Base-by-base conservation (phyloP, 2,888 invertebrate species). In the Dryadula phaetusa region DNA sequence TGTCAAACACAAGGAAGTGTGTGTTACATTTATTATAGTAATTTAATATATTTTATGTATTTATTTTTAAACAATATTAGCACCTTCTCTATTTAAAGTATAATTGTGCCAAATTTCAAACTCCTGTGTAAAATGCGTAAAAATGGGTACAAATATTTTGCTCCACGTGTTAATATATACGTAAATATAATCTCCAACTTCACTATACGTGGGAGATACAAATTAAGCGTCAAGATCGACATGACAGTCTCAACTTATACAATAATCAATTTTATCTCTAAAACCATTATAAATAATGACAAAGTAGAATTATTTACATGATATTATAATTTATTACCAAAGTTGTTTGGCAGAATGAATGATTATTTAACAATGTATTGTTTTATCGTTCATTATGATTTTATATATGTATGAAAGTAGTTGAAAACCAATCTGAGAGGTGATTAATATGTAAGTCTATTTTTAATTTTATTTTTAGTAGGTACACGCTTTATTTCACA, bases 181-280 rank as follows among this genome's bases (percentile, higher is more conserved):
- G n/a, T n/a, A n/a, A n/a, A n/a, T n/a, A 28, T 6, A 28, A 28
- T 28, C 6, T 6, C 25, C 6, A 49, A 60, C 49, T 14, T 12
- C 8, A 3, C 14, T 22, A 56, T 60, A 58, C 66, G 67, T 46
- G 64, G 49, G 52, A 16, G 56, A 47, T 62, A 71, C 65, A 67
- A 65, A 71, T 70, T 62, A 63, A 52, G 61, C 61, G 60, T 71
- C 71, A 64, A 66, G 60, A 44, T 20, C 47, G 42, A 66, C 63
- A 64, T 68, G 66, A 67, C 66, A 64, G 58, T 62, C 53, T 47
- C 68, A 47, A 66, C 53, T 68, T 46, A 62, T 56, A 52, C 18
- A 46, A 64, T 64, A 56, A 68, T 72, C n/a, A n/a, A 60, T 46
- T 60, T 60, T 60, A 60, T 60, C 32, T 44, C 22, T 40, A 37